Evolutionary conservation across 2,797 vertebrate genomes (phyloP), one percentile per base, ranked within the genome.

Genomic region (Xenopus petersii): DNA sequence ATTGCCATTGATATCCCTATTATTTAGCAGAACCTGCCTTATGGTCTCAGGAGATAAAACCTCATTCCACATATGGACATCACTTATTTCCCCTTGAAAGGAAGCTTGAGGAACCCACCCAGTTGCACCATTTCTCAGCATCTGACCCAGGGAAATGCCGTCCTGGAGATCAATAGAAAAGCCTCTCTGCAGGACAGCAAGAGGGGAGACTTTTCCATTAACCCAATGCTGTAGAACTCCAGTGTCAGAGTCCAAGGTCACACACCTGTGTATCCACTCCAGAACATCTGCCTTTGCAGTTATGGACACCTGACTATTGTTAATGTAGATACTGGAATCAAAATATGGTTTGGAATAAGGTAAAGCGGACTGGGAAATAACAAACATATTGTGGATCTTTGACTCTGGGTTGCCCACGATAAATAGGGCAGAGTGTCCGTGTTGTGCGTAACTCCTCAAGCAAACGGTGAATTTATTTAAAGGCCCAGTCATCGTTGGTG

Each of bases 191-290:
- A 64, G 0, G 1, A 4, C 79, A 71, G 84, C 91, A 17, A 47
- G 85, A 2, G 83, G 70, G 0, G 71, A 80, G 4, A 80, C 81
- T 12, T 60, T 71, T 24, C 83, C 80, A 16, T 90, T 48, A 47
- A 86, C 46, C 83, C 83, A 89, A 42, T 91, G 0, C 67, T 87
- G 83, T 0, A 26, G 74, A 54, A 84, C 64, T 1, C 85, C 89
- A 1, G 82, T 79, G 1, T 2, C 0, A 0, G 84, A 83, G 26
- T 90, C 85, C 90, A 89, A 92, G 55, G 83, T 82, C 10, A 84
- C 69, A 0, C 91, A 91, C n/a, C 88, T 63, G 0, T 88, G 88
- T 76, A 84, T 87, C 91, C 88, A 89, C 56, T 12, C 16, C 56
- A 67, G 78, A 69, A 0, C 0, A 10, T 13, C 55, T 63, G 30